Base-by-base conservation (phyloP, 2,797 vertebrate genomes). In the Moxostoma hubbsi region DNA sequence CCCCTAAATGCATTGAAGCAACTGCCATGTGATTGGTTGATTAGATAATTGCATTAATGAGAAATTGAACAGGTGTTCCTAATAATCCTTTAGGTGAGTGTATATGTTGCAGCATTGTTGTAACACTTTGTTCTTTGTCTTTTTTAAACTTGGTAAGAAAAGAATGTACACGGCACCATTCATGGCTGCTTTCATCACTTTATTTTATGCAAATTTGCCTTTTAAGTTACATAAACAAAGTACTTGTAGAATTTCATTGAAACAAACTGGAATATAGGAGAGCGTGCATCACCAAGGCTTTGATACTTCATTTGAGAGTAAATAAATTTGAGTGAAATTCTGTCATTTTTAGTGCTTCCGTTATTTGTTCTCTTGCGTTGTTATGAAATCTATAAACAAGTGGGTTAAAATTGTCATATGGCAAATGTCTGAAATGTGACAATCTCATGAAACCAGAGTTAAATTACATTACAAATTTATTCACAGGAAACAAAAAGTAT, bases 131-230 rank as follows among this genome's bases (percentile, higher is more conserved):
- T 36, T 36, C 36, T 36, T 36, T 36, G 36, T 36, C 36, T 36
- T 73, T 11, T 73, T 58, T 64, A 12, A 61, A 54, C 68, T 77
- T 50, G 36, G 3, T 53, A 69, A 65, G 46, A 7, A 72, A 80
- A 69, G 85, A 87, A 88, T 86, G 87, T 86, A 87, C 77, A 53
- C 82, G 82, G 71, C 83, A 90, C 89, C 85, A 89, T 85, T 86
- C 86, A 89, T 88, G 89, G 80, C 90, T 82, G 85, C 88, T 89
- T 92, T 85, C 69, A 81, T 68, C 36, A n/a, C 61, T 83, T 88
- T 84, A 82, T 92, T 92, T 89, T 87, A 88, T 91, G 89, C 88
- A 92, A 90, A 88, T 89, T 88, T 93, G 92, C 92, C 89, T 90
- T 89, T 91, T 92, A 89, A 89, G 83, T 90, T 74, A 49, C 90